These are phyloP conservation scores for Bellardia pandia DNA, from an alignment of 2,888 invertebrate species.

Conservation along the genomic window DNA sequence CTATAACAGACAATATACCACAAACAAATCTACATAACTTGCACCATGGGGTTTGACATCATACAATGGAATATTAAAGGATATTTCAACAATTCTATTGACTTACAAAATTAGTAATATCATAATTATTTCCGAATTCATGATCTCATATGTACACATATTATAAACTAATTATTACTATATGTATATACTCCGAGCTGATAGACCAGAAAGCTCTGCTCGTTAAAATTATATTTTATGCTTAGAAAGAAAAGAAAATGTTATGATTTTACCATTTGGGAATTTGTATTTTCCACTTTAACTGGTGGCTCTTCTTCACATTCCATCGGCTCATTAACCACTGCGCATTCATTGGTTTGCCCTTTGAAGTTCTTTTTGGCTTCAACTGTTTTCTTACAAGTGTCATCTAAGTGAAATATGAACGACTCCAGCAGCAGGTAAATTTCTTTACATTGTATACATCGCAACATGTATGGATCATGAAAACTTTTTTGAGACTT, in stretches of 20 bases:
- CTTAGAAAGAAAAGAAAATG: neutral
- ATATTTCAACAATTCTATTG: too few species aligned
- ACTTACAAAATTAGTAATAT: too few species aligned
- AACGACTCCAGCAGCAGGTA: conserved; percentile 61
- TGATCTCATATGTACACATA: too few species aligned
- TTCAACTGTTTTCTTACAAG: conserved; percentile 22
- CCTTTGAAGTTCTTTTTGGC: neutral
- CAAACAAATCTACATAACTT: too few species aligned
- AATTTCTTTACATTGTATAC: conserved; percentile 58
- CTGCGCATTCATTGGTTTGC: conserved; percentile 14
- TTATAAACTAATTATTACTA: too few species aligned
- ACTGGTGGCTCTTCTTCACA: conserved; percentile 46
- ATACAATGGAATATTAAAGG: too few species aligned
- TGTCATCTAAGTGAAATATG: conserved; percentile 54
- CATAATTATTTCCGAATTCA: too few species aligned
- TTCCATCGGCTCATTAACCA: conserved; percentile 26
- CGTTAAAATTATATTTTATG: too few species aligned
- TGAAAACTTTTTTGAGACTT: conserved; percentile 46
- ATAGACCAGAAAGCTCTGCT: too few species aligned
- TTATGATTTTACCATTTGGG: conserved; percentile 40
- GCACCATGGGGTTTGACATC: too few species aligned
- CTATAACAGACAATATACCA: too few species aligned
- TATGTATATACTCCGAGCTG: too few species aligned
- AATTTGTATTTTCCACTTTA: conserved; percentile 25
- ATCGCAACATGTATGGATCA: conserved; percentile 52